These are phyloP conservation scores for Oeneis ivallda DNA, from an alignment of 2,888 invertebrate species.

Conservation along the genomic window DNA sequence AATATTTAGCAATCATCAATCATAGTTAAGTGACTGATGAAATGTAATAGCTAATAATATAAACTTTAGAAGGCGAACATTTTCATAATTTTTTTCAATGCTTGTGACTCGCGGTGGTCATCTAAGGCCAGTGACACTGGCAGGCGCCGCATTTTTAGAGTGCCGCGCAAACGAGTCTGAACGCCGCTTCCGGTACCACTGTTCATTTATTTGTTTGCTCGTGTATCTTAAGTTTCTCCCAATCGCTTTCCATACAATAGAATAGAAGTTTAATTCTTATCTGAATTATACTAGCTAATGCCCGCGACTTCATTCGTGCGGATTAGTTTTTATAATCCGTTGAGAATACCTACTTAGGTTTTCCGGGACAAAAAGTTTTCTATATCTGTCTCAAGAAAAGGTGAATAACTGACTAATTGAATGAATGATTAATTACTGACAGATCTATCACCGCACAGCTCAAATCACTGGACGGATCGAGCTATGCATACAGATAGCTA, in stretches of 20 bases:
- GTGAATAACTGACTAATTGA: too few relatives aligned
- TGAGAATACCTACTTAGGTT: too few relatives aligned
- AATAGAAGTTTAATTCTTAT: neutral
- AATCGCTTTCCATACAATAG: neutral
- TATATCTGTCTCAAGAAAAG: too few relatives aligned
- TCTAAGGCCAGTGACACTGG: conserved; percentile 70
- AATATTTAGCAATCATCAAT: conserved; percentile 35
- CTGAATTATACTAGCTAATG: too few relatives aligned
- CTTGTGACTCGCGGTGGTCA: conserved; percentile 43
- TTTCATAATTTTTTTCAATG: conserved; percentile 41
- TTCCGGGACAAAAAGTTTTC: too few relatives aligned
- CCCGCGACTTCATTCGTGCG: too few relatives aligned
- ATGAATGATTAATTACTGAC: too few relatives aligned
- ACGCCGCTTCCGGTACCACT: conserved; percentile 37
- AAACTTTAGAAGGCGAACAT: conserved; percentile 37
- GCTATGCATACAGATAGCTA: too few relatives aligned
- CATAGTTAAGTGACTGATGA: conserved; percentile 1
- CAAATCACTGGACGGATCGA: too few relatives aligned
- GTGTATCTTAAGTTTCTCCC: neutral
- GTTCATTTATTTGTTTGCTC: conserved; percentile 33
- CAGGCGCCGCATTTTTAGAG: conserved; percentile 53
- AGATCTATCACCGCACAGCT: too few relatives aligned
- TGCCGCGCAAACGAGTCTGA: conserved; percentile 41
- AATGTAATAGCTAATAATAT: conserved; percentile 23
- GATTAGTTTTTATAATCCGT: too few relatives aligned